These are phyloP conservation scores for Dysmachus trigonus DNA, from an alignment of 2,888 invertebrate species.

Conservation along the genomic window DNA sequence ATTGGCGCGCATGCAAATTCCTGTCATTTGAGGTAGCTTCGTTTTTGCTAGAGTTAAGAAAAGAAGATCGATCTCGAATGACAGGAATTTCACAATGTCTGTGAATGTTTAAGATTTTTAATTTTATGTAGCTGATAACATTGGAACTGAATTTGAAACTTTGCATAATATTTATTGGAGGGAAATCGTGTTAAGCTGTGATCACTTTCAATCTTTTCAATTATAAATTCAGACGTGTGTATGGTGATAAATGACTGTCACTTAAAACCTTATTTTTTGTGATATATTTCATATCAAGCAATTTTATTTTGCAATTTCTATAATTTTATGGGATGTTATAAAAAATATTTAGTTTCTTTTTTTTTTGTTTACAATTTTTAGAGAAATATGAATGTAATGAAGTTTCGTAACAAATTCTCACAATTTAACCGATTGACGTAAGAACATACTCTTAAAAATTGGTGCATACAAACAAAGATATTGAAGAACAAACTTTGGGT, in stretches of 20 bases:
- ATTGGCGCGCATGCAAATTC: neutral
- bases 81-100: neutral
- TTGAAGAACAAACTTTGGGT: too few species aligned
- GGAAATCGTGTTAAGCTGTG: neutral
- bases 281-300: neutral
- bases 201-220: neutral
- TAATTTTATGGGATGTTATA: neutral
- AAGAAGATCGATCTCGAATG: neutral
- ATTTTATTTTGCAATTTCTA: neutral
- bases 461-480: too few species aligned
- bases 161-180: too few species aligned
- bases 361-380: neutral
- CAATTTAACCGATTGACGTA: neutral
- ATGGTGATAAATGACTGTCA: neutral
- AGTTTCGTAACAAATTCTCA: neutral
- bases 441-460: too few species aligned
- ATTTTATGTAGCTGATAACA: neutral
- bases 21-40: neutral
- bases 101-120: neutral
- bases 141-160: neutral
- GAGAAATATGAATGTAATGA: neutral
- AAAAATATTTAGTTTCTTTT: neutral
- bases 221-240: neutral
- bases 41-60: neutral
- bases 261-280: neutral